These are phyloP conservation scores for Parotia lawesii DNA, from an alignment of 2,113 vertebrate species.

Conservation along the genomic window DNA sequence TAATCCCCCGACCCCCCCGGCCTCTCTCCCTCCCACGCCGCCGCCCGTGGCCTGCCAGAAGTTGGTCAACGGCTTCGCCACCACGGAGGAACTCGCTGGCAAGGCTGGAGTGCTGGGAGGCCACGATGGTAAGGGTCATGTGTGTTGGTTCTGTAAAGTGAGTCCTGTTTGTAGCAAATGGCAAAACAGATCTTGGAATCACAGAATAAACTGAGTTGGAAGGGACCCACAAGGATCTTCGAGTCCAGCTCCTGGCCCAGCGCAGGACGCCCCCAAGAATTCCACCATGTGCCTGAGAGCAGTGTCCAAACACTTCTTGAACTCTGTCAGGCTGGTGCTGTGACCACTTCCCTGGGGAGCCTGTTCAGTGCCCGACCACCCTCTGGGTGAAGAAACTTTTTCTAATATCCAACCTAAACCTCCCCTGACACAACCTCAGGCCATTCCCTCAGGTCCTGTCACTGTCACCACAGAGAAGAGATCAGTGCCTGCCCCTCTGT, in stretches of 20 bases:
- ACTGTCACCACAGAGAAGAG: background rate
- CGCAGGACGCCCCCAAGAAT: fast-evolving
- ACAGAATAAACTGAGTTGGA: background rate
- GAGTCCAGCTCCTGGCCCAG: background rate
- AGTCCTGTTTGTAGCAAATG: background rate
- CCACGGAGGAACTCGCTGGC: conserved; percentile 86
- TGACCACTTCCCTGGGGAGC: background rate
- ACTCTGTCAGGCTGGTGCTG: background rate
- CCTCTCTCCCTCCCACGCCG: conserved; percentile 94
- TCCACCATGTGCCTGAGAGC: background rate
- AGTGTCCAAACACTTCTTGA: background rate
- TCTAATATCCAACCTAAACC: background rate
- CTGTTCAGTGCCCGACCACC: background rate
- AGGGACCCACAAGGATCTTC: background rate
- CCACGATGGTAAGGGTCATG: conserved; percentile 74
- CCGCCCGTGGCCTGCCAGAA: conserved; percentile 91
- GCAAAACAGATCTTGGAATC: background rate
- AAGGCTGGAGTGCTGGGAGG: conserved; percentile 83
- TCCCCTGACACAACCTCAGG: background rate
- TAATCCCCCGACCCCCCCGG: conserved; percentile 95
- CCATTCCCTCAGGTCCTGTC: background rate
- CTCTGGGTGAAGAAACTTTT: background rate
- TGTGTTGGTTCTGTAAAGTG: fast-evolving
- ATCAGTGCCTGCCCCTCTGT: background rate
- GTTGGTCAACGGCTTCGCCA: conserved; percentile 91